phyloP scores from a whole-genome alignment of 2,888 invertebrate species.

The Aelia acuminata region DNA sequence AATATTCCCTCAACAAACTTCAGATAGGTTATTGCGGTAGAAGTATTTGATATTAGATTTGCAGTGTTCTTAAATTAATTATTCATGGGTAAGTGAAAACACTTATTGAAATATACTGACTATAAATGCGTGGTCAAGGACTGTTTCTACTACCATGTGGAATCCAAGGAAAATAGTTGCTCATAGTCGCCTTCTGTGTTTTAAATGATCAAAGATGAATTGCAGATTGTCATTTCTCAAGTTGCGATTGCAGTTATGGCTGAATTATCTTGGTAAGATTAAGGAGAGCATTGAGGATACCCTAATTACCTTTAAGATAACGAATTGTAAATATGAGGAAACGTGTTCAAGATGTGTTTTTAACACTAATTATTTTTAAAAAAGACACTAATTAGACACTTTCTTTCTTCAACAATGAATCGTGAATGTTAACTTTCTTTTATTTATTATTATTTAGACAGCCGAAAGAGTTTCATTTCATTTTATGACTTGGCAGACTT shows the following conservation, averaged over 20 bases:
- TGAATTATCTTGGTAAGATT: slow-evolving; percentile 5
- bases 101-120: no score
- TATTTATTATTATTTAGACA: no score
- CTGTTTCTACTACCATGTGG: no score
- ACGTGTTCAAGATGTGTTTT: not conserved
- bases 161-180: not conserved
- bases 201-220: not conserved
- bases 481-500: no score
- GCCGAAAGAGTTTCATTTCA: no score
- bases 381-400: not conserved
- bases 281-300: slow-evolving; percentile 12
- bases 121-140: not conserved
- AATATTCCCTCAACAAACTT: not conserved
- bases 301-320: slow-evolving; percentile 36
- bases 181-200: not conserved
- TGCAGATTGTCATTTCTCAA: not conserved
- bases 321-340: slow-evolving; percentile 34
- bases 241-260: slow-evolving; percentile 2
- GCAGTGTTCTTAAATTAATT: not conserved
- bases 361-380: no score
- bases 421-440: not conserved
- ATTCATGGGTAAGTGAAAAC: no score
- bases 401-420: not conserved
- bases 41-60: not conserved
- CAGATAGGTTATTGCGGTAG: not conserved